Percentiles rank a stretch among this genome's conserved stretches.
These are phyloP conservation scores for Scomber colias DNA, from an alignment of 2,113 vertebrate species.

Conservation along the genomic window DNA sequence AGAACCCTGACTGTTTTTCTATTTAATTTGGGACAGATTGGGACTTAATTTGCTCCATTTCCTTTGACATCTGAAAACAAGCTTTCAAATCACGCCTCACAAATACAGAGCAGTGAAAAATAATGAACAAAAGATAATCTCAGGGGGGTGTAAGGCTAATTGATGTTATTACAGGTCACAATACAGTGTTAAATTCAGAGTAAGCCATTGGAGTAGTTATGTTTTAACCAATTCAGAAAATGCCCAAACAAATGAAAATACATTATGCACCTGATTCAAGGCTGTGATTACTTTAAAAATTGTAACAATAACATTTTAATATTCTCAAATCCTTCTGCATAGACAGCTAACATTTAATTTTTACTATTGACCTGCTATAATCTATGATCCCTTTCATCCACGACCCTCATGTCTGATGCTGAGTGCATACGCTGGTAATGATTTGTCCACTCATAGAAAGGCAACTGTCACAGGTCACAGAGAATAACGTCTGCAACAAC, in stretches of 20 bases:
- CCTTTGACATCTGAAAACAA: neutral
- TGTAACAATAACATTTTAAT: neutral
- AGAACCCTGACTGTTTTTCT: neutral
- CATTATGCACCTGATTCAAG: too few relatives aligned
- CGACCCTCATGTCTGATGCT: neutral
- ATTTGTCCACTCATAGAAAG: neutral
- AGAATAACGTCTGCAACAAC: conserved; percentile 19
- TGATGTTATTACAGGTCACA: too few relatives aligned
- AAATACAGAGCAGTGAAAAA: conserved; percentile 10
- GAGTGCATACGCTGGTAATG: conserved; percentile 18
- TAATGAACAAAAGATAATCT: neutral
- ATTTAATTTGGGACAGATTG: neutral
- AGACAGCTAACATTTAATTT: neutral
- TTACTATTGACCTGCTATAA: neutral
- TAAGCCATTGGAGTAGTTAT: neutral
- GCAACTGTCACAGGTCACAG: conserved; percentile 36
- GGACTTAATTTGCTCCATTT: neutral
- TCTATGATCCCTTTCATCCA: neutral
- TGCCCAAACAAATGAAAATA: too few relatives aligned
- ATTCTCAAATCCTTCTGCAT: neutral
- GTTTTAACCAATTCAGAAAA: neutral
- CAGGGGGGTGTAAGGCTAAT: neutral
- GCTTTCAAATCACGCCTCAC: neutral
- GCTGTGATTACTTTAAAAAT: too few relatives aligned
- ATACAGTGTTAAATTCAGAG: too few relatives aligned